Evolutionary conservation across 2,113 vertebrate species (phyloP).

Genomic region (Camarhynchus parvulus): DNA sequence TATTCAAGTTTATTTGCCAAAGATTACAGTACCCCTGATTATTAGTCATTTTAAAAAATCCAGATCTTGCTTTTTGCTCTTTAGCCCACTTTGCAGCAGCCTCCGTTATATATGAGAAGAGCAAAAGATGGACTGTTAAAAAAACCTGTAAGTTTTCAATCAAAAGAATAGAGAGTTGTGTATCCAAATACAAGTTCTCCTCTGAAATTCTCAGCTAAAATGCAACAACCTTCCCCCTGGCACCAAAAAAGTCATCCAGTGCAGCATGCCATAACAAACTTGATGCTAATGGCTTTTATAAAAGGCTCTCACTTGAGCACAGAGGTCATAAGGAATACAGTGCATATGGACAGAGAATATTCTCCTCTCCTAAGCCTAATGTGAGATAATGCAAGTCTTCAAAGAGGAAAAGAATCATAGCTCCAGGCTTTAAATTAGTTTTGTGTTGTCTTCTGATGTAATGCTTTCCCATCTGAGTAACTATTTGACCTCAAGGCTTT

Average conservation of each 20-base stretch:
- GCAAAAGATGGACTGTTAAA: background rate
- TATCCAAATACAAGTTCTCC: background rate
- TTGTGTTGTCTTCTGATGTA: background rate
- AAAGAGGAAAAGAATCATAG: background rate
- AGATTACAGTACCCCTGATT: background rate
- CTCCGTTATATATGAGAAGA: background rate
- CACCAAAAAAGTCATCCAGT: background rate
- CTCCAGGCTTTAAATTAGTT: background rate
- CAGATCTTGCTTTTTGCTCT: background rate
- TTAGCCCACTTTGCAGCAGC: background rate
- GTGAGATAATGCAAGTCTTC: background rate
- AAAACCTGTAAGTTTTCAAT: background rate
- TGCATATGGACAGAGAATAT: background rate
- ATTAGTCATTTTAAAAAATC: background rate
- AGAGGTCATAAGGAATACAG: background rate
- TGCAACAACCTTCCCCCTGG: background rate
- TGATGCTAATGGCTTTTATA: background rate
- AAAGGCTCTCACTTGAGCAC: background rate
- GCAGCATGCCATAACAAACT: background rate
- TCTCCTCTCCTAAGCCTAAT: background rate
- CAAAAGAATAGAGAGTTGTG: background rate
- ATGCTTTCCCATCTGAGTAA: background rate
- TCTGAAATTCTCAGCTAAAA: background rate
- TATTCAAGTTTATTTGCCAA: background rate
- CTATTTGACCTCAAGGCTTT: slow-evolving; percentile 22